Evolutionary conservation across 2,888 invertebrate species (phyloP).

Genomic region (Drosophila planitibia): DNA sequence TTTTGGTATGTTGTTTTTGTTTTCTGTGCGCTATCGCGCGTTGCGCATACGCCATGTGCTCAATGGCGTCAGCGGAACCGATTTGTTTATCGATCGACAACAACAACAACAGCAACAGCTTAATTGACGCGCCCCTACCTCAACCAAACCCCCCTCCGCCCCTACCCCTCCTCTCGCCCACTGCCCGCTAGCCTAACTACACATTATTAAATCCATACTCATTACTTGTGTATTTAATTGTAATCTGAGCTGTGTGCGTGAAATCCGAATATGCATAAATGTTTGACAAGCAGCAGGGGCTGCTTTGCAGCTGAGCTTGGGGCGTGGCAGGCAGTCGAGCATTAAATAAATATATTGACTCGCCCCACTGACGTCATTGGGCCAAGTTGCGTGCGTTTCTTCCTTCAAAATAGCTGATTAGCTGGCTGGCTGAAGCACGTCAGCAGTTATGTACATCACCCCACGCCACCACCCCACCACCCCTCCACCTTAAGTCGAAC

Average conservation of each 20-base stretch:
- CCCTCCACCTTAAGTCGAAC: neutral
- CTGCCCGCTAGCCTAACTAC: neutral
- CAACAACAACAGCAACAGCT: slow-evolving; percentile 18
- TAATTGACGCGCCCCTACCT: slow-evolving; percentile 46
- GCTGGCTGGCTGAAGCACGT: slow-evolving; percentile 35
- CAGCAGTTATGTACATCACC: slow-evolving; percentile 8
- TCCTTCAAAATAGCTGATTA: slow-evolving; percentile 48
- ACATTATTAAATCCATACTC: slow-evolving; percentile 4
- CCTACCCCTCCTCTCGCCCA: neutral
- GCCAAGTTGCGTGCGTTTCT: slow-evolving; percentile 51
- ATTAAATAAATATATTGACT: slow-evolving; percentile 56
- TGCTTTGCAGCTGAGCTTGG: slow-evolving; percentile 7
- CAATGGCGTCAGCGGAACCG: slow-evolving; percentile 71
- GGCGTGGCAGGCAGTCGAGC: slow-evolving; percentile 52
- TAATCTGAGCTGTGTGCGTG: slow-evolving; percentile 42
- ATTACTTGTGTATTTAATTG: slow-evolving; percentile 22
- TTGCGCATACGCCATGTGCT: slow-evolving; percentile 65
- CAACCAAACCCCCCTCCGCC: neutral
- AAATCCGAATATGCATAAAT: slow-evolving; percentile 30
- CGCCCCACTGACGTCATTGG: slow-evolving; percentile 53
- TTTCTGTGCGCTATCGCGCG: slow-evolving; percentile 28
- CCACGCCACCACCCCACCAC: neutral
- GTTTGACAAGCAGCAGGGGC: neutral
- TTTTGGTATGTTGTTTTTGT: neutral
- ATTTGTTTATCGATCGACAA: slow-evolving; percentile 64